Evolutionary conservation across 2,113 vertebrate genomes (phyloP).

Genomic region (Eubucco bourcierii): DNA sequence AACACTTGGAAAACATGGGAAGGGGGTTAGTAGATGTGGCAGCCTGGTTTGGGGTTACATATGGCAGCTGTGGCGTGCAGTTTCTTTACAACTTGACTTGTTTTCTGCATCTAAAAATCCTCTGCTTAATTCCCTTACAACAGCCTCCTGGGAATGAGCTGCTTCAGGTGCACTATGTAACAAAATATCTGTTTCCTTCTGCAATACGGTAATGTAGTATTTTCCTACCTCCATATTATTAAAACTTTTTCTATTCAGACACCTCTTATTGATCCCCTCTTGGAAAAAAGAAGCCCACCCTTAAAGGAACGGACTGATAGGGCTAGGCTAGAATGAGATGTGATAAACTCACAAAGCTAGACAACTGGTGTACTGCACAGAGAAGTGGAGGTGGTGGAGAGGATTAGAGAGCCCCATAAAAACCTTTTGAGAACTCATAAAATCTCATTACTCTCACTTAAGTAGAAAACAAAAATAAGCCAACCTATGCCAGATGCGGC

Average conservation of each 20-base stretch:
- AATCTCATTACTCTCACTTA: not conserved
- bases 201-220: not conserved
- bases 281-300: not conserved
- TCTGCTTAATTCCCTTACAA: not conserved
- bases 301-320: not conserved
- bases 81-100: not conserved
- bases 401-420: not conserved
- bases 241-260: not conserved
- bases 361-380: not conserved
- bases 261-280: not conserved
- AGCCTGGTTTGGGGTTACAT: not conserved
- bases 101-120: not conserved
- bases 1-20: not conserved
- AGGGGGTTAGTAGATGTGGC: not conserved
- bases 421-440: not conserved
- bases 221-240: not conserved
- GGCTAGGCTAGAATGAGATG: not conserved
- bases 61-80: not conserved
- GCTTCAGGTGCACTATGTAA: not conserved
- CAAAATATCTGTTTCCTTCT: not conserved
- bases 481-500: not conserved
- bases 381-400: not conserved
- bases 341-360: rapidly evolving
- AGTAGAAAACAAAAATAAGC: not conserved
- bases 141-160: not conserved